Evolutionary conservation across 2,797 vertebrate genomes (phyloP).

Genomic region (Coreius guichenoti): DNA sequence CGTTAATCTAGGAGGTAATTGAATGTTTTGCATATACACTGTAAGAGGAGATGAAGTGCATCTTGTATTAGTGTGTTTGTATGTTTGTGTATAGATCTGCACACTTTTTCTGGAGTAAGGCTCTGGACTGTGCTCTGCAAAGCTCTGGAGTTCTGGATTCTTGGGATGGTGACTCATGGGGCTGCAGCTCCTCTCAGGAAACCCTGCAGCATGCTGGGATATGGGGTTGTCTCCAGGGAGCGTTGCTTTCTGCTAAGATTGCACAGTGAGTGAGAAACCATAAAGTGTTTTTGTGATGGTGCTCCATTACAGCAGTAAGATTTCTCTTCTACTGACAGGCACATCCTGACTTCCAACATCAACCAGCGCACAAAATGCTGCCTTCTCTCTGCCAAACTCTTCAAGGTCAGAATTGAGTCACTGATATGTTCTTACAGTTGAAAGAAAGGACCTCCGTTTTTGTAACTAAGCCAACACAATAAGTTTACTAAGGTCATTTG

Average conservation of each 20-base stretch:
- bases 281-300: not conserved
- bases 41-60: not conserved
- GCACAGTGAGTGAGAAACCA: slow-evolving; percentile 85
- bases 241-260: slow-evolving; percentile 89
- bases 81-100: slow-evolving; percentile 78
- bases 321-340: slow-evolving; percentile 73
- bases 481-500: not conserved
- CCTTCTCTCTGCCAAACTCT: slow-evolving; percentile 88
- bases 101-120: slow-evolving; percentile 88
- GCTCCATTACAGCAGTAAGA: slow-evolving; percentile 20
- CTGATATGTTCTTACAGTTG: not conserved
- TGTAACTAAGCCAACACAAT: not conserved
- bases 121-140: slow-evolving; percentile 86
- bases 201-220: slow-evolving; percentile 84
- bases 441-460: not conserved
- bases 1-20: no score
- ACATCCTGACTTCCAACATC: slow-evolving; percentile 80
- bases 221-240: slow-evolving; percentile 94
- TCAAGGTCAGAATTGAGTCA: slow-evolving; percentile 83
- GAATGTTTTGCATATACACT: not conserved
- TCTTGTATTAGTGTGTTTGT: slow-evolving; percentile 7
- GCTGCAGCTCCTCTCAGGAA: slow-evolving; percentile 76
- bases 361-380: slow-evolving; percentile 82
- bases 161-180: slow-evolving; percentile 83
- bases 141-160: slow-evolving; percentile 78